Conservation (phyloP, 2,113 vertebrate species). For the Tyrannus savana region DNA sequence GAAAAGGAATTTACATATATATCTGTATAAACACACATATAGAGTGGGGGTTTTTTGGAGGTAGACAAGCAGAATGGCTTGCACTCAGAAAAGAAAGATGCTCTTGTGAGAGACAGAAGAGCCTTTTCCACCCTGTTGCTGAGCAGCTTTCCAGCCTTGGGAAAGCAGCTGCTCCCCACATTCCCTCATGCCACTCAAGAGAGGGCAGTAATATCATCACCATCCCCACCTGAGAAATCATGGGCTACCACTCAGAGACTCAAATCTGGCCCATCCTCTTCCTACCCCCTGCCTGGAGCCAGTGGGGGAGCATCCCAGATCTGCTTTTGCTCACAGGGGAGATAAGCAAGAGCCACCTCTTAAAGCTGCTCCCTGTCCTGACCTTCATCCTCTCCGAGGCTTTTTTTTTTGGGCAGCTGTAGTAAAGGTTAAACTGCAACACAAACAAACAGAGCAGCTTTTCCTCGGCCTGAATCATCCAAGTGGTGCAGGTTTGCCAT, state of each 20-base stretch:
- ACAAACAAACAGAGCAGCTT: background rate
- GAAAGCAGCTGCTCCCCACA: background rate
- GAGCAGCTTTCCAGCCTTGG: background rate
- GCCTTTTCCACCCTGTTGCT: background rate
- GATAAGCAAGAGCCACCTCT: background rate
- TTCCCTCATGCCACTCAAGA: background rate
- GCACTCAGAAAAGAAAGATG: background rate
- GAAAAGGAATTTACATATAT: background rate
- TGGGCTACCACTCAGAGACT: background rate
- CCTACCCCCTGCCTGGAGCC: background rate
- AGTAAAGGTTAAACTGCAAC: background rate
- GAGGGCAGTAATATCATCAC: background rate
- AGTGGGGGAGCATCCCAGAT: background rate
- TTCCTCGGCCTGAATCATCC: background rate
- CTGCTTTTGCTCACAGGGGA: background rate
- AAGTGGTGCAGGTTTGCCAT: background rate
- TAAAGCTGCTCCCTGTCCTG: background rate
- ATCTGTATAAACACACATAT: background rate
- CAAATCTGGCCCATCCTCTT: background rate
- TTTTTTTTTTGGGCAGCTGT: background rate
- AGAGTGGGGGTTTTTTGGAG: background rate
- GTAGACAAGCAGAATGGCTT: background rate
- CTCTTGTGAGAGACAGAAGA: background rate
- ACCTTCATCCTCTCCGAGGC: background rate
- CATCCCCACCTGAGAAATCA: background rate